These are phyloP conservation scores for Nomada hirtipes DNA, from an alignment of 2,888 invertebrate species.

Conservation along the genomic window DNA sequence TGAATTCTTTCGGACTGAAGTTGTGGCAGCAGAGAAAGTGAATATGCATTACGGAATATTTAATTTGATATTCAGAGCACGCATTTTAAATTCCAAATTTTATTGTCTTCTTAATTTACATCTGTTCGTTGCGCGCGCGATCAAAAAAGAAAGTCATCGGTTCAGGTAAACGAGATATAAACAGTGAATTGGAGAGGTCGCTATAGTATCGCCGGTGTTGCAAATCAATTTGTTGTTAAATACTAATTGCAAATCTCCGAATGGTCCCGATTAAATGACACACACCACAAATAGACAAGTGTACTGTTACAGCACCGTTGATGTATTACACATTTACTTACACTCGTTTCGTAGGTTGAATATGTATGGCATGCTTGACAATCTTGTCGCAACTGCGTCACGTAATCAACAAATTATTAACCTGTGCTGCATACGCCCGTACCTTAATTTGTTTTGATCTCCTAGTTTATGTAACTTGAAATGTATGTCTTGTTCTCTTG, in stretches of 20 bases:
- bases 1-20: background rate
- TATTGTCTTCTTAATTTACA: background rate
- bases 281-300: conserved; percentile 16
- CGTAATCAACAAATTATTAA: conserved; percentile 2
- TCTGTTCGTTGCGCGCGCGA: background rate
- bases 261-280: conserved; percentile 7
- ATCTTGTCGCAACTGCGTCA: conserved; percentile 7
- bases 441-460: too few relatives aligned
- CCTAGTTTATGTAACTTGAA: too few relatives aligned
- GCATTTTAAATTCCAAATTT: background rate
- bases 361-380: conserved; percentile 10
- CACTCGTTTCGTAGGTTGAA: background rate
- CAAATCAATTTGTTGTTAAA: conserved; percentile 10
- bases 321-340: conserved; percentile 9
- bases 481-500: too few relatives aligned
- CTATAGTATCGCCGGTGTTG: background rate
- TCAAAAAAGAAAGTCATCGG: background rate
- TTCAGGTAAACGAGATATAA: background rate
- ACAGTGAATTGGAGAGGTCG: background rate
- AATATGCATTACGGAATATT: conserved; percentile 3
- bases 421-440: too few relatives aligned
- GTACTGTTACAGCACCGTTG: conserved; percentile 20
- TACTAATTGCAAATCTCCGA: conserved; percentile 27
- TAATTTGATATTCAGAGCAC: background rate
- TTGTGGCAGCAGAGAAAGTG: conserved; percentile 10